Evolutionary conservation across 2,113 vertebrate genomes (phyloP).

Genomic region (Thalassoma bifasciatum): DNA sequence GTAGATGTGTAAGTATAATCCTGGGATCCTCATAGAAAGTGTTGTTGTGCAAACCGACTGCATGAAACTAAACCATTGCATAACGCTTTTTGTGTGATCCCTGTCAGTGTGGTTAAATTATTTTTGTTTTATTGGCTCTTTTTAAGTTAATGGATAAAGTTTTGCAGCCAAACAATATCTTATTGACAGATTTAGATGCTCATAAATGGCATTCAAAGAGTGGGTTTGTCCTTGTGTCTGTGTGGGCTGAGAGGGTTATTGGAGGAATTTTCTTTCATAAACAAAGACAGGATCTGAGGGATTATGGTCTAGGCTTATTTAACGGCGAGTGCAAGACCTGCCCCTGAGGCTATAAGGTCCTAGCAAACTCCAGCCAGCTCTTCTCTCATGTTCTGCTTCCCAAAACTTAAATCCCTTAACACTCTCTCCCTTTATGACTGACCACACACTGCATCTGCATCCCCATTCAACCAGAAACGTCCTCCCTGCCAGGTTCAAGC

Average conservation of each 20-base stretch:
- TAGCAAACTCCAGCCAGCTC: constrained; percentile 58
- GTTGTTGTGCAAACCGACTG: constrained; percentile 53
- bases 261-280: constrained; percentile 75
- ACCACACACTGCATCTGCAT: constrained; percentile 48
- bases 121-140: constrained; percentile 6
- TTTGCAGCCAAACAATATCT: constrained; percentile 16
- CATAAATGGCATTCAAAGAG: constrained; percentile 44
- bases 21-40: constrained; percentile 31
- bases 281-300: constrained; percentile 80
- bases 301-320: constrained; percentile 76
- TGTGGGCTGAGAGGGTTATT: constrained; percentile 73
- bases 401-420: constrained; percentile 60
- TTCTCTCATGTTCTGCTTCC: constrained; percentile 30
- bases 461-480: constrained; percentile 37
- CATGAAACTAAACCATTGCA: constrained; percentile 59
- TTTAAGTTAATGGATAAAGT: constrained; percentile 23
- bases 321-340: constrained; percentile 66
- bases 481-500: constrained; percentile 5
- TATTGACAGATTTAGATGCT: constrained; percentile 43
- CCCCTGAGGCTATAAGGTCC: constrained; percentile 60
- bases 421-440: constrained; percentile 65
- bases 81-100: constrained; percentile 47
- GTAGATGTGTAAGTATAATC: constrained; percentile 70
- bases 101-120: constrained; percentile 19
- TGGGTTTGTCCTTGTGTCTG: constrained; percentile 64